Percentiles rank a stretch among this genome's conserved stretches.
Conservation (phyloP, 2,113 vertebrate genomes). For the Genyomyrus donnyi region DNA sequence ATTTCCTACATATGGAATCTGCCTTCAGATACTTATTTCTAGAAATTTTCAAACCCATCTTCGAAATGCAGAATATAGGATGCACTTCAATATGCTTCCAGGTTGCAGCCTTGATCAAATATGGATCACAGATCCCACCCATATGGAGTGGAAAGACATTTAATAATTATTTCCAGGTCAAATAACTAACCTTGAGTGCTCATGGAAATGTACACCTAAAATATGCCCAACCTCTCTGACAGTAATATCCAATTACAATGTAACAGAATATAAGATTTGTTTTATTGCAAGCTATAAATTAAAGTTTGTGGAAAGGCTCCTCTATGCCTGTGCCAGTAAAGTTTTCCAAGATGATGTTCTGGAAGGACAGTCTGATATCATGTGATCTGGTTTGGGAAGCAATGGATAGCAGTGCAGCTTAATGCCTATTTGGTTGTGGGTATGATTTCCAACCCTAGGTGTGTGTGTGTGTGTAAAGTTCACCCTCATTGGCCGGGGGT, state of each 20-base stretch:
- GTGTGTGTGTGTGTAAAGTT: not conserved
- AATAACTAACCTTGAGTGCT: not conserved
- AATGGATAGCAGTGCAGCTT: not conserved
- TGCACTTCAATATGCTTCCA: not conserved
- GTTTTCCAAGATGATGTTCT: conserved; percentile 2
- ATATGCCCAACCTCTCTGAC: not conserved
- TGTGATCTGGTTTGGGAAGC: not conserved
- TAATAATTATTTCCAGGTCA: not conserved
- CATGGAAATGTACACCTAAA: conserved; percentile 6
- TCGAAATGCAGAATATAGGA: not conserved
- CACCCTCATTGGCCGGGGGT: not conserved
- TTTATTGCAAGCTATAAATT: conserved; percentile 10
- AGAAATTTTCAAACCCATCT: not conserved
- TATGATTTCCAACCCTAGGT: not conserved
- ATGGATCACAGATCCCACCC: not conserved
- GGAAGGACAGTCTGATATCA: not conserved
- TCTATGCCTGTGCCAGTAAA: not conserved
- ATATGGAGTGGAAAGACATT: not conserved
- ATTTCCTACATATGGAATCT: not conserved
- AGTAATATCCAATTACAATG: not conserved
- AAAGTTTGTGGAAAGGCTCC: not conserved
- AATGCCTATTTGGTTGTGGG: not conserved
- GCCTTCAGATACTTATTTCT: not conserved
- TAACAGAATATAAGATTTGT: not conserved
- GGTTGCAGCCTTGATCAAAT: not conserved